Evolutionary conservation across 2,113 vertebrate species (phyloP).

Genomic region (Athene noctua): DNA sequence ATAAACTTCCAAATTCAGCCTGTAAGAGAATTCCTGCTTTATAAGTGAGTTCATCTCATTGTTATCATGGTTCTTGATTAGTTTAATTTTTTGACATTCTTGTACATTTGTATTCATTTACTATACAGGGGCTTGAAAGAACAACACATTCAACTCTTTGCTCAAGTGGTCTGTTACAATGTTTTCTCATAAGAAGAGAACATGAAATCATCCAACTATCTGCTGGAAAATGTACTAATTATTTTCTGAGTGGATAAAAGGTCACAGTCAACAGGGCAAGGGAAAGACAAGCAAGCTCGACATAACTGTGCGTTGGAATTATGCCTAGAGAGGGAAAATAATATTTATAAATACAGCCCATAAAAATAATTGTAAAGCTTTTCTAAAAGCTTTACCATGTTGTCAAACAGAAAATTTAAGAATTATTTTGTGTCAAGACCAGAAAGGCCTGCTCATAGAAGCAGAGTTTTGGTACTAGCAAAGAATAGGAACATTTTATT

Average conservation of each 20-base stretch:
- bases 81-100: background rate
- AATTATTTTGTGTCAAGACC: conserved; percentile 37
- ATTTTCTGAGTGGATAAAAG: conserved; percentile 34
- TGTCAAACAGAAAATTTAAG: conserved; percentile 15
- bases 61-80: background rate
- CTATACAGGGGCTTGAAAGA: background rate
- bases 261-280: conserved; percentile 14
- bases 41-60: background rate
- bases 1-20: background rate
- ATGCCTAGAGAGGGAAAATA: background rate
- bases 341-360: background rate
- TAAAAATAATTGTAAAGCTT: conserved; percentile 22
- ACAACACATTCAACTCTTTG: background rate
- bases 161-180: conserved; percentile 40
- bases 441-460: conserved; percentile 12
- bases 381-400: background rate
- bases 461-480: conserved; percentile 5
- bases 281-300: background rate
- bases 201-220: conserved; percentile 46
- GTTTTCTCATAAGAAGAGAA: conserved; percentile 28
- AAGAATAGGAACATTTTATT: conserved; percentile 6
- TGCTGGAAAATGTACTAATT: conserved; percentile 67
- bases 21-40: background rate
- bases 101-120: background rate
- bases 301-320: conserved; percentile 20